Evolutionary conservation across 2,113 vertebrate species (phyloP), one percentile per base, ranked within the genome.

Genomic region (Hipposideros armiger): DNA sequence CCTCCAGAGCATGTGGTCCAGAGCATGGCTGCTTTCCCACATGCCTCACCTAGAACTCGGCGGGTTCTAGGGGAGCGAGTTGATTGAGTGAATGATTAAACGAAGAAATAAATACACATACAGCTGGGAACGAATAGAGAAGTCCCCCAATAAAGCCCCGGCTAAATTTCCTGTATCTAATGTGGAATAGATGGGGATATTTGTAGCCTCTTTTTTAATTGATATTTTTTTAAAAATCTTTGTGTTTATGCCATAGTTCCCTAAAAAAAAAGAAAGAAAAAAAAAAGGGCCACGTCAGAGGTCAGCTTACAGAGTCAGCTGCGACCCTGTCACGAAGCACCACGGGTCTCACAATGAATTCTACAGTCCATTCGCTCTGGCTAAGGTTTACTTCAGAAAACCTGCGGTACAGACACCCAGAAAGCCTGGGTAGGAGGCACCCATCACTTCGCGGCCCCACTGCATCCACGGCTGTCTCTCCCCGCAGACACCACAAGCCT

Each of bases 361-460:
- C 24, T 11, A 24, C 0, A 9, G 13, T 0, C 36, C 24, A 47
- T 50, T 89, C 28, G 52, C n/a, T 76, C 30, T 2, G 11, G 22
- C 32, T 56, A 26, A 24, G 28, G 50, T 36, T 76, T 32, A 2
- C 93, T 76, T 47, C 8, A 76, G 50, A 70, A 82, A 47, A 81
- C 15, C 20, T 11, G 22, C 50, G 13, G 2, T 7, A 17, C 20
- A n/a, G 24, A 50, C 30, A 62, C 22, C 30, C 32, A 54, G 56
- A n/a, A 36, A 50, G 64, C 42, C 10, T 2, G 50, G 11, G 10
- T 4, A 42, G 13, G 58, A 20, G 19, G 2, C 1, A 0, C 3
- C 8, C 15, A 13, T 3, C 0, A 1, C 62, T 40, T 4, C 3
- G 6, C 7, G 40, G 47, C 11, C 66, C 89, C n/a, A 0, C 0